These are phyloP conservation scores for Gadus chalcogrammus DNA, from an alignment of 2,113 vertebrate species.

Conservation along the genomic window DNA sequence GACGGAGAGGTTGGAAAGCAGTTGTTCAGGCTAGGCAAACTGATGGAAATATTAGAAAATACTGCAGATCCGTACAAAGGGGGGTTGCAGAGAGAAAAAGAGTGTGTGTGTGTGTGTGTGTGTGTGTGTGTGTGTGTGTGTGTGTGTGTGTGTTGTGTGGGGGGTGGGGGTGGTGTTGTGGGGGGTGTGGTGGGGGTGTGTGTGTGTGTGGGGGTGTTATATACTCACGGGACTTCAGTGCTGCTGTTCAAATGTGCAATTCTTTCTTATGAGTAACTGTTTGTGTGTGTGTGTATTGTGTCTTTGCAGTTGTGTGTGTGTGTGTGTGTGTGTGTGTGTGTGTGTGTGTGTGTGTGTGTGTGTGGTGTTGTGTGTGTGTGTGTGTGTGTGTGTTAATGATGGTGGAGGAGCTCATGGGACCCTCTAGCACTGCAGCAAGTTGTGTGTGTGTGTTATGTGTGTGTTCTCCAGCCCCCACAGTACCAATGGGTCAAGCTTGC, in stretches of 20 bases:
- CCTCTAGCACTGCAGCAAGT: constrained; percentile 74
- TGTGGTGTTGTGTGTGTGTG: too few relatives aligned
- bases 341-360: too few relatives aligned
- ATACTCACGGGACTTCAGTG: constrained; percentile 64
- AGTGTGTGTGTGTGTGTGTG: not conserved
- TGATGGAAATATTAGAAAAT: constrained; percentile 54
- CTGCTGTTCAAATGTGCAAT: constrained; percentile 59
- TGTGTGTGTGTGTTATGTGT: constrained; percentile 48
- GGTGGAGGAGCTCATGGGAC: constrained; percentile 74
- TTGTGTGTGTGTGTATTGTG: constrained; percentile 29
- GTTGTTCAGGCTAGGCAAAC: constrained; percentile 27
- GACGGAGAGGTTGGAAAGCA: too few relatives aligned
- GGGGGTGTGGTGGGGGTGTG: too few relatives aligned
- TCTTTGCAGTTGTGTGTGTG: constrained; percentile 14
- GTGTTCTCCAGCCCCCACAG: constrained; percentile 76
- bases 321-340: too few relatives aligned
- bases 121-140: constrained; percentile 63
- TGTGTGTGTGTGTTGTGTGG: constrained; percentile 66
- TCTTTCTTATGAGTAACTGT: constrained; percentile 54
- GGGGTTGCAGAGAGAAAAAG: constrained; percentile 35
- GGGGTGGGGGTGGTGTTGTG: too few relatives aligned
- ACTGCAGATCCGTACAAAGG: constrained; percentile 25
- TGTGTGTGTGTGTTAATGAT: too few relatives aligned
- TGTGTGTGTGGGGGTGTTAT: constrained; percentile 60
- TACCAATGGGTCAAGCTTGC: constrained; percentile 91